Base-by-base conservation (phyloP, 2,888 invertebrate genomes). In the Salpingus planirostris region DNA sequence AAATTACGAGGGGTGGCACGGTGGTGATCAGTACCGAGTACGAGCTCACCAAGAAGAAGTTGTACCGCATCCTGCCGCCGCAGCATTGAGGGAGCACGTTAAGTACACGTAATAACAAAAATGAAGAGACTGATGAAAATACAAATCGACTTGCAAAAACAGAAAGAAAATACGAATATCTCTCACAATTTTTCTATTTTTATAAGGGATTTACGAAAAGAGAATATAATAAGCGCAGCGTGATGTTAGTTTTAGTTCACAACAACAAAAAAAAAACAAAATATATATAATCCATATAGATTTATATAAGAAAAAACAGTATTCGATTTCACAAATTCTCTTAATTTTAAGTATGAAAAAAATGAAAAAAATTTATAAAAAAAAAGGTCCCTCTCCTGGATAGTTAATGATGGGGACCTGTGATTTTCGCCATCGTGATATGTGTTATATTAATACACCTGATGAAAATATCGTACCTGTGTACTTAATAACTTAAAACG, bases 1-100 rank as follows among this genome's bases (percentile, higher is more conserved):
- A 87, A 65, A 71, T 88, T 54, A 80, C 86, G 49, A 76, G 84
- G 65, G 80, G 86, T 68, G 82, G 83, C 64, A 86, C 87, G 50
- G 81, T 90, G 59, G 79, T 89, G 67, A 85, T 91, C 64, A 85
- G 87, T 69, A 80, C 82, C 54, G 83, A 82, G 61, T 91, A 86
- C 71, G 80, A 80, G 61, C 71, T 91, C 68, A 83, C 81, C 61
- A 91, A 90, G 73, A 87, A 87, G 68, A 90, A 90, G 69, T 70
- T 91, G 50, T 91, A 89, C 73, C 73, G 87, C 57, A 31, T 31
- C 21, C 24, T 46, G 45, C 11, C 27, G 73, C 54, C 76, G 15
- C n/a, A n/a, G n/a, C n/a, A n/a, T n/a, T n/a, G n/a, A n/a, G n/a
- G n/a, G n/a, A n/a, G n/a, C n/a, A n/a, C n/a, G n/a, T n/a, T n/a